Evolutionary conservation across 2,888 invertebrate genomes (phyloP), one percentile per base, ranked within the genome.

Genomic region (Aphidius colemani): DNA sequence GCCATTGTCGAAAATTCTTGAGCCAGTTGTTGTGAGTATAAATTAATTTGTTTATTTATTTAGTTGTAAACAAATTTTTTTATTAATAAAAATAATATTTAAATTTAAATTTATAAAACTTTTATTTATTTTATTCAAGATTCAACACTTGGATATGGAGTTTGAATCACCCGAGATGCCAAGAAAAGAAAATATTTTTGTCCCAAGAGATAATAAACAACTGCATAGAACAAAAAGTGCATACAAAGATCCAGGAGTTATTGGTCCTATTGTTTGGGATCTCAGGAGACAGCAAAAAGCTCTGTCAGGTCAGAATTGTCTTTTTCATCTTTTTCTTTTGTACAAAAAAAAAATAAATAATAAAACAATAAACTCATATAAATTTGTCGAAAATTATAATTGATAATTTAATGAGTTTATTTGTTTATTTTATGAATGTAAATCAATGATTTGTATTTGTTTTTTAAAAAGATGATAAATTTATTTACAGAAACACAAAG

Each of bases 251-350:
- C 93, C 94, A 0, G 94, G 94, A 1, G 90, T 93, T 6, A 87
- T 94, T 44, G 93, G 94, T 0, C 94, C 94, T 0, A 83, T 93
- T 59, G 93, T 93, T 7, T 94, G 93, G 93, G 91, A 91, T 77
- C 84, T 91, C 64, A 91, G 92, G 75, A 89, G 90, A 75, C 90
- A 30, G 5, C 30, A 90, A 78, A 86, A 88, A 72, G 84, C 75
- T 10, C 53, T 70, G 11, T 75, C 78, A 74, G 80, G 80, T 72
- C 45, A 53, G 66, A 63, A 61, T 13, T 49, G 10, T 11, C 9
- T 49, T 49, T 49, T n/a, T n/a, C n/a, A 49, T 7, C 2, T 11
- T 49, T 13, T 7, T 4, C 1, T 11, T 49, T 49, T 7, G 13
- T 8, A 13, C 6, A 49, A 49, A n/a, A 49, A 4, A 49, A 49